Percentiles rank a stretch among this genome's conserved stretches.
phyloP scores from a whole-genome alignment of 2,113 vertebrate genomes.

The Malurus elegans region DNA sequence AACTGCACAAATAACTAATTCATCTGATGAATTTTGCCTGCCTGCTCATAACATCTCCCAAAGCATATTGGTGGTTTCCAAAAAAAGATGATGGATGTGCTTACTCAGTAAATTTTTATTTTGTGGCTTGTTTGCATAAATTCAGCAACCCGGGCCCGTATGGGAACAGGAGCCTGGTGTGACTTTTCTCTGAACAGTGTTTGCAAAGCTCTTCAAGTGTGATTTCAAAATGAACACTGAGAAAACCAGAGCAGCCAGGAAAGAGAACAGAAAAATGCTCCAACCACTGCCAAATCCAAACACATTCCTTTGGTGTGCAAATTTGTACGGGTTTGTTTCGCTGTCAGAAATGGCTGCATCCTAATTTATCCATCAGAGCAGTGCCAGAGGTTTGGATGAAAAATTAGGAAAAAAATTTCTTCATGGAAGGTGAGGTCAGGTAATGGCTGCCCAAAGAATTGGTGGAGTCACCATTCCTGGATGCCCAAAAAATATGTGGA shows the following conservation, averaged over 20 bases:
- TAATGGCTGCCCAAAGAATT: not conserved
- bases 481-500: not conserved
- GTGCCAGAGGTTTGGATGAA: not conserved
- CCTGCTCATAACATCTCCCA: not conserved
- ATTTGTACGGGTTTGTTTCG: not conserved
- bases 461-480: not conserved
- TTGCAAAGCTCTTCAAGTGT: not conserved
- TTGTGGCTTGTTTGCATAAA: constrained; percentile 16
- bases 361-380: not conserved
- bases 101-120: not conserved
- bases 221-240: not conserved
- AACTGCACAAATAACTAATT: not conserved
- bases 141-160: not conserved
- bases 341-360: not conserved
- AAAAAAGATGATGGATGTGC: not conserved
- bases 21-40: constrained; percentile 21
- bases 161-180: not conserved
- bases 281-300: not conserved
- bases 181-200: not conserved
- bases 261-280: not conserved
- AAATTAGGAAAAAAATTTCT: too few species aligned
- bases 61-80: constrained; percentile 1
- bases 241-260: not conserved
- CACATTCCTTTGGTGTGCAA: not conserved
- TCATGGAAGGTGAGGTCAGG: not conserved